Conservation (phyloP, 2,888 invertebrate genomes). For the Arrhopalites spinosus region DNA sequence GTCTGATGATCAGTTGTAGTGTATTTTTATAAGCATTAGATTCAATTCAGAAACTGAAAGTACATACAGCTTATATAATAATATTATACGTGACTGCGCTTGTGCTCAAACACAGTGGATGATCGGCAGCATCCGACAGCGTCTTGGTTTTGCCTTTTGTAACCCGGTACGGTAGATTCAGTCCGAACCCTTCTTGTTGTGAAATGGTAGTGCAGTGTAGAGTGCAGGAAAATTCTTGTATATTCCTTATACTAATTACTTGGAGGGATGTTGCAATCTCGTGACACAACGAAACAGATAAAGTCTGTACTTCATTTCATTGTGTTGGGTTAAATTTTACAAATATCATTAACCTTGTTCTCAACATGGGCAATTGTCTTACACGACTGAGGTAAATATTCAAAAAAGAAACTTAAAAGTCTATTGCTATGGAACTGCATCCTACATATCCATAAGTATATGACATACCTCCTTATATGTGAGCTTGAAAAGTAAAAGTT, state of each 20-base stretch:
- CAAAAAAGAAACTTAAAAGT: background rate
- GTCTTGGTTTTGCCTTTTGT: slow-evolving; percentile 22
- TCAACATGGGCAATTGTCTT: slow-evolving; percentile 41
- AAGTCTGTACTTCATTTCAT: background rate
- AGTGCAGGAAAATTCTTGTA: background rate
- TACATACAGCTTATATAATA: background rate
- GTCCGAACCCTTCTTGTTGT: slow-evolving; percentile 25
- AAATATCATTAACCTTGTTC: background rate
- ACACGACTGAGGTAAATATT: slow-evolving; percentile 37
- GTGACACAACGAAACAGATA: background rate
- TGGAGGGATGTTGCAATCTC: slow-evolving; percentile 7
- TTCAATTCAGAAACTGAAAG: background rate
- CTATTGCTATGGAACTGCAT: background rate
- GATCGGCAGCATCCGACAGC: slow-evolving; percentile 36
- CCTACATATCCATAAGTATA: slow-evolving; percentile 1
- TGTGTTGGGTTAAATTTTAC: background rate
- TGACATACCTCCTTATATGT: too few species aligned
- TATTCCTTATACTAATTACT: background rate
- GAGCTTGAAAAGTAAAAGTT: too few species aligned
- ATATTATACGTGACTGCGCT: slow-evolving; percentile 15
- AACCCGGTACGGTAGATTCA: slow-evolving; percentile 27
- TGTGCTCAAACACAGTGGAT: slow-evolving; percentile 22
- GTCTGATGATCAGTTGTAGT: background rate
- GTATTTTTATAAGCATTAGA: background rate
- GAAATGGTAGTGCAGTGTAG: slow-evolving; percentile 6